These are phyloP conservation scores for Sceloporus undulatus DNA, from an alignment of 2,113 vertebrate genomes.

Conservation along the genomic window DNA sequence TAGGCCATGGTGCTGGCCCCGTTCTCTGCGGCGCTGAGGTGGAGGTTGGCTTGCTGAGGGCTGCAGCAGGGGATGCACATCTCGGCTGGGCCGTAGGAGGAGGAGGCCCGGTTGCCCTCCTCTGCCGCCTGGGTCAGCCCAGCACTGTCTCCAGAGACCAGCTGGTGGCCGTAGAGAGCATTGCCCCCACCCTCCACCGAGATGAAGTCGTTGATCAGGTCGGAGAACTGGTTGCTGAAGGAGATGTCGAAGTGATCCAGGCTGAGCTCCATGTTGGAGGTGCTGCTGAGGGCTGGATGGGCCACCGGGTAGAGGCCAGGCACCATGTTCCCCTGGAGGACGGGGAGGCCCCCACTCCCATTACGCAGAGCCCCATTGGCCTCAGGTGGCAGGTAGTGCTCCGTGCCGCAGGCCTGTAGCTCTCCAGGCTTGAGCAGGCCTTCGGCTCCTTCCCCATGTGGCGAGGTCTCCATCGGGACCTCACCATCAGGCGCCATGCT, in stretches of 20 bases:
- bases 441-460: constrained; percentile 83
- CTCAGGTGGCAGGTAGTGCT: constrained; percentile 93
- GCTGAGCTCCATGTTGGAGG: constrained; percentile 96
- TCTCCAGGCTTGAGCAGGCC: constrained; percentile 91
- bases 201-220: constrained; percentile 99
- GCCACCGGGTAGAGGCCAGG: constrained; percentile 93
- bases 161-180: constrained; percentile 93
- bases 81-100: constrained; percentile 90
- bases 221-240: constrained; percentile 99
- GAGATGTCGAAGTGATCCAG: constrained; percentile 99
- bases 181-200: constrained; percentile 91
- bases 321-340: constrained; percentile 92
- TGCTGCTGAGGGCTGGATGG: constrained; percentile 84
- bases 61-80: constrained; percentile 98
- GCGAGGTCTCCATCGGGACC: constrained; percentile 85
- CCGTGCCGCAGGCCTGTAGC: constrained; percentile 89
- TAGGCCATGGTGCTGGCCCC: constrained; percentile 91
- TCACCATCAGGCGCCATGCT: constrained; percentile 86
- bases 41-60: constrained; percentile 87
- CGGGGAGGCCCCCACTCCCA: constrained; percentile 81
- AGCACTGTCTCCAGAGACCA: constrained; percentile 84
- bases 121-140: constrained; percentile 85
- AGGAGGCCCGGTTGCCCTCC: constrained; percentile 84
- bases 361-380: constrained; percentile 80
- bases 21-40: constrained; percentile 79